Evolutionary conservation across 2,888 invertebrate species (phyloP).

Genomic region (Brachylomia viminalis): DNA sequence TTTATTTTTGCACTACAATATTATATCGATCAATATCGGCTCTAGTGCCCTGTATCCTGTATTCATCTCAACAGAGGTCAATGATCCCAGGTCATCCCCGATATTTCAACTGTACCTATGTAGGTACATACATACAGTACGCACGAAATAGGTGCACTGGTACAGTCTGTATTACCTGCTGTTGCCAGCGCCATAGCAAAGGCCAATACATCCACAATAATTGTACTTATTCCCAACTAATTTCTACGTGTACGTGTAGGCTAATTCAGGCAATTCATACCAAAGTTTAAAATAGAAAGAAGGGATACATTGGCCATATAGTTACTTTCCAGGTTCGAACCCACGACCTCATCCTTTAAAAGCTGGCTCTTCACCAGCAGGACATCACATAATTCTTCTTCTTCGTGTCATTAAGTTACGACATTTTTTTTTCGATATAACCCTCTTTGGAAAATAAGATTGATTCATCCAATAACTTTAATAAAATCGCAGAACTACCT

Average conservation of each 20-base stretch:
- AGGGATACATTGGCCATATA: not conserved
- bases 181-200: not conserved
- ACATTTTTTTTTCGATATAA: not conserved
- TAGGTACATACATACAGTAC: too few relatives aligned
- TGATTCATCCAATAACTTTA: not conserved
- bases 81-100: constrained; percentile 1
- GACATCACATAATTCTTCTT: not conserved
- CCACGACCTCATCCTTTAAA: not conserved
- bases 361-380: not conserved
- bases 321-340: not conserved
- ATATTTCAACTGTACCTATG: not conserved
- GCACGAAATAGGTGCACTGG: not conserved
- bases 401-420: not conserved
- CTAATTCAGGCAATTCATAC: not conserved
- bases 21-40: not conserved
- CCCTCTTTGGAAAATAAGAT: not conserved
- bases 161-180: not conserved
- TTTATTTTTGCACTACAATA: not conserved
- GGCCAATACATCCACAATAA: not conserved
- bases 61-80: not conserved
- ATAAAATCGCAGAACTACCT: not conserved
- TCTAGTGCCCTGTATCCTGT: not conserved
- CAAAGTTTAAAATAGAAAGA: not conserved
- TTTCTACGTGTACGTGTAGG: not conserved
- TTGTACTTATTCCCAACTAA: not conserved